phyloP scores from a whole-genome alignment of 2,113 vertebrate genomes.

The Hippocampus barbouri region DNA sequence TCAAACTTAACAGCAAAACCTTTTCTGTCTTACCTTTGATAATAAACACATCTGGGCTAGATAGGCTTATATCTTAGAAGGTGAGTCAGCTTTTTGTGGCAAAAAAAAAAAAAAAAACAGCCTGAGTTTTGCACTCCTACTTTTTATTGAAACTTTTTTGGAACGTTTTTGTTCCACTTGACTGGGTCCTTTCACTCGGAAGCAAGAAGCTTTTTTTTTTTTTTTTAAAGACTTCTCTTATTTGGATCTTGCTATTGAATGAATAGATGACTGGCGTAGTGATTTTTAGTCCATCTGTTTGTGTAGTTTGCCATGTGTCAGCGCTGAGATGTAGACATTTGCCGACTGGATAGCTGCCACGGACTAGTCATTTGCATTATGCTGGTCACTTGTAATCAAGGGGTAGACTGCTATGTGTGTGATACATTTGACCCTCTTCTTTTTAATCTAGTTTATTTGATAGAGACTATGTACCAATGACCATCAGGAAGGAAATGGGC shows the following conservation, averaged over 20 bases:
- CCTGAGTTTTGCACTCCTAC: no score
- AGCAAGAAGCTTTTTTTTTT: no score
- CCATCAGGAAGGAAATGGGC: not conserved
- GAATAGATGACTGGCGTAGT: not conserved
- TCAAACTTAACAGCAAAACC: no score
- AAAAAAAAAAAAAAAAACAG: no score
- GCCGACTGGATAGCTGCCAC: not conserved
- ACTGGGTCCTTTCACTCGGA: no score
- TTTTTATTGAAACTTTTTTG: no score
- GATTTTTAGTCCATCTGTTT: not conserved
- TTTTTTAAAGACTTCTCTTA: no score
- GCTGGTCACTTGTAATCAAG: not conserved
- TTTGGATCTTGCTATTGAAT: not conserved
- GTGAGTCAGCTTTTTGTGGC: no score
- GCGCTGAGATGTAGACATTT: not conserved
- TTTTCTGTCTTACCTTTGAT: no score
- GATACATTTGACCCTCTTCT: not conserved
- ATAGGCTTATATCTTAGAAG: no score
- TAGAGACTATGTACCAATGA: not conserved
- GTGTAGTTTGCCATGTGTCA: not conserved
- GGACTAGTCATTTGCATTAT: not conserved
- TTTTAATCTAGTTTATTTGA: not conserved
- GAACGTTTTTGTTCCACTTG: no score
- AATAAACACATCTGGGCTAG: no score
- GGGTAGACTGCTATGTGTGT: not conserved